A percentile compares a stretch with the other conserved stretches of the same genome.
These are phyloP conservation scores for Corydoras maculifer DNA, from an alignment of 2,113 vertebrate genomes.

Conservation along the genomic window DNA sequence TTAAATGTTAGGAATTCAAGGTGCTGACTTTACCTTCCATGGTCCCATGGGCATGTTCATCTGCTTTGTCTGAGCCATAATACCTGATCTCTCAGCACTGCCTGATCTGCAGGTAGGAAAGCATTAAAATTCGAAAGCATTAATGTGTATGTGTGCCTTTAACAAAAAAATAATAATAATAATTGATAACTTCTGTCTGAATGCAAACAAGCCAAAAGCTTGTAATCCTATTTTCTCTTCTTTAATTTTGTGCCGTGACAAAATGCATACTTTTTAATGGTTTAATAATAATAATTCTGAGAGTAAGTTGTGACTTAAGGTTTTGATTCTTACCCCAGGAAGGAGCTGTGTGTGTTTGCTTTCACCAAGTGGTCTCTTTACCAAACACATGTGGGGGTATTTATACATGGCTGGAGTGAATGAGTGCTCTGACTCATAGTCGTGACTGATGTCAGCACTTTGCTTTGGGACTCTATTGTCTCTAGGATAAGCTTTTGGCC, in stretches of 20 bases:
- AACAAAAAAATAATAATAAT: too few species aligned
- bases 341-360: slow-evolving; percentile 54
- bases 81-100: slow-evolving; percentile 51
- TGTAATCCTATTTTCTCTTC: too few species aligned
- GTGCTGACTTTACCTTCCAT: slow-evolving; percentile 75
- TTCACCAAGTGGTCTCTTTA: slow-evolving; percentile 58
- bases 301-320: background rate
- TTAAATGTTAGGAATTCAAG: background rate
- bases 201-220: too few species aligned
- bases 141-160: too few species aligned
- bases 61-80: slow-evolving; percentile 85
- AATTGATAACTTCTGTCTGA: too few species aligned
- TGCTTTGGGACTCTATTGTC: slow-evolving; percentile 66
- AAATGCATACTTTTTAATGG: too few species aligned
- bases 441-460: slow-evolving; percentile 67
- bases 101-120: slow-evolving; percentile 44
- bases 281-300: background rate
- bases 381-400: slow-evolving; percentile 53
- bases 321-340: slow-evolving; percentile 56
- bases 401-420: slow-evolving; percentile 53
- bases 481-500: slow-evolving; percentile 51
- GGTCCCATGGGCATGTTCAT: slow-evolving; percentile 73
- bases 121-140: too few species aligned
- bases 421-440: slow-evolving; percentile 24
- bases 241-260: too few species aligned